Evolutionary conservation across 2,113 vertebrate genomes (phyloP).

Genomic region (Ctenodactylus gundi): DNA sequence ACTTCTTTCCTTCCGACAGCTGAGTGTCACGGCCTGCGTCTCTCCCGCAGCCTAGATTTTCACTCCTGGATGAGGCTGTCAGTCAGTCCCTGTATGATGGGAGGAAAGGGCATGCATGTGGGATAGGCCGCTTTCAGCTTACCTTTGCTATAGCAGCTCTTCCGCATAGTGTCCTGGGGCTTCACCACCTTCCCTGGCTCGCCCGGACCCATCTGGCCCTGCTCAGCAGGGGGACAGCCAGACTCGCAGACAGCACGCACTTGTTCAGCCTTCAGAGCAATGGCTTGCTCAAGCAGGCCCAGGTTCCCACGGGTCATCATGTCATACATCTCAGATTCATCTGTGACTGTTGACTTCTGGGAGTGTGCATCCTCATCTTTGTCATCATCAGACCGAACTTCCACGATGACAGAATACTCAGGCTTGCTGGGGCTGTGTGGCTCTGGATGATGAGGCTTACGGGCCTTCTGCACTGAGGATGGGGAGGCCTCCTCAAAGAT

Average conservation of each 20-base stretch:
- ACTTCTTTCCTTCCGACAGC: neutral
- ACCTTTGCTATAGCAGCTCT: slow-evolving; percentile 95
- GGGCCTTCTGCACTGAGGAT: slow-evolving; percentile 73
- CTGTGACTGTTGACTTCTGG: slow-evolving; percentile 90
- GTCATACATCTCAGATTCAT: slow-evolving; percentile 97
- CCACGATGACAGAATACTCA: slow-evolving; percentile 88
- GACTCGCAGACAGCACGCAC: slow-evolving; percentile 91
- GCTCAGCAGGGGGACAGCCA: slow-evolving; percentile 84
- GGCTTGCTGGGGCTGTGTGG: slow-evolving; percentile 82
- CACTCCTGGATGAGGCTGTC: neutral
- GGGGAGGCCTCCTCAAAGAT: slow-evolving; percentile 79
- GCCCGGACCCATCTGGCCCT: slow-evolving; percentile 87
- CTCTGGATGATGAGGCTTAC: slow-evolving; percentile 84
- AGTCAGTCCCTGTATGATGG: neutral
- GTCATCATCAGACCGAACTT: slow-evolving; percentile 90
- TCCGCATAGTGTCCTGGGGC: slow-evolving; percentile 91
- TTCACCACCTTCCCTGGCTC: slow-evolving; percentile 89
- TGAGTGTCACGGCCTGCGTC: too few species aligned
- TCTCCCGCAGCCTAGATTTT: neutral
- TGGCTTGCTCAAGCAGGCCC: slow-evolving; percentile 97
- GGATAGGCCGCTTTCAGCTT: neutral
- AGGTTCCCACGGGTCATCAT: slow-evolving; percentile 96
- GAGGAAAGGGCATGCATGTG: neutral
- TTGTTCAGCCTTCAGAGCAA: slow-evolving; percentile 96
- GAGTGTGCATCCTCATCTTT: slow-evolving; percentile 91